phyloP scores from a whole-genome alignment of 2,113 vertebrate species.

The Callionymus lyra region DNA sequence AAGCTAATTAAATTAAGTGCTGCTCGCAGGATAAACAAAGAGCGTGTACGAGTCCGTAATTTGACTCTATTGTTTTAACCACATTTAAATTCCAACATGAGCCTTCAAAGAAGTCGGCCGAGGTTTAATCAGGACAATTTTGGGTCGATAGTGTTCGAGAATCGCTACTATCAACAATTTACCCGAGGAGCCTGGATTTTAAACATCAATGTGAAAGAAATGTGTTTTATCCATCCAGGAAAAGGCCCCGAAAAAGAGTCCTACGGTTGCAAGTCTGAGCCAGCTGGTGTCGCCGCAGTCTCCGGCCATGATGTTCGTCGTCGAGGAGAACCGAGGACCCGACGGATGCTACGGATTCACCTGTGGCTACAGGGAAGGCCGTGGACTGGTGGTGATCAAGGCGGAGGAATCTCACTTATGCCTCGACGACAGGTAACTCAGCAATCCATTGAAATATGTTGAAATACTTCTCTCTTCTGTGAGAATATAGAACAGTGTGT shows the following conservation, averaged over 20 bases:
- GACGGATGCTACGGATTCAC: slow-evolving; percentile 51
- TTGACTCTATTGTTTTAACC: too few species aligned
- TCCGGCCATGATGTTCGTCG: slow-evolving; percentile 54
- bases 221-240: slow-evolving; percentile 54
- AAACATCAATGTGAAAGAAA: too few species aligned
- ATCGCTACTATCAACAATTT: too few species aligned
- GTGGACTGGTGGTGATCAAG: slow-evolving; percentile 49
- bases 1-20: too few species aligned
- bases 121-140: neutral
- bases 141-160: too few species aligned
- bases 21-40: too few species aligned
- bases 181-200: too few species aligned
- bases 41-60: too few species aligned
- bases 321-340: slow-evolving; percentile 34
- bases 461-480: too few species aligned
- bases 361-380: slow-evolving; percentile 28
- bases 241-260: slow-evolving; percentile 23
- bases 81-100: neutral
- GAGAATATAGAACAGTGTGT: too few species aligned
- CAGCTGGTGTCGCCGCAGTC: slow-evolving; percentile 56
- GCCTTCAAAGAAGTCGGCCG: too few species aligned
- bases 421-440: slow-evolving; percentile 56
- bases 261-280: slow-evolving; percentile 40
- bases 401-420: slow-evolving; percentile 43
- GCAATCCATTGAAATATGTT: too few species aligned